Conservation (phyloP, 2,888 invertebrate species). For the Listrodromus nycthemerus region DNA sequence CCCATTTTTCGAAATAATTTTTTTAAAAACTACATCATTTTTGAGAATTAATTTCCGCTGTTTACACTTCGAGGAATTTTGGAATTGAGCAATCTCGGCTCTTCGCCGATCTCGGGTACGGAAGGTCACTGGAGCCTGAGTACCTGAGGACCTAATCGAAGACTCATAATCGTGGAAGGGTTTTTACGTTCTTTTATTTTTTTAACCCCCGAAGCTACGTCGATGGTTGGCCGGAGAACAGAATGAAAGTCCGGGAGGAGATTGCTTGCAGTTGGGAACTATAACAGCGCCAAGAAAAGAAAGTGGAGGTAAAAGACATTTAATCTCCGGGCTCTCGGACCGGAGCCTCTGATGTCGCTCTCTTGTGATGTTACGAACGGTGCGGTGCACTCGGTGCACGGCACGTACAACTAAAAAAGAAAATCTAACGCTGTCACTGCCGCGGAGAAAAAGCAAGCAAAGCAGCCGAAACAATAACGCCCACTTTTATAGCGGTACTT, state of each 20-base stretch:
- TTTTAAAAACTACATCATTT: too few species aligned
- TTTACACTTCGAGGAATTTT: background rate
- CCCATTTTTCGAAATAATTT: too few species aligned
- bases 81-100: constrained; percentile 20
- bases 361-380: constrained; percentile 15
- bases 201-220: background rate
- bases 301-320: constrained; percentile 36
- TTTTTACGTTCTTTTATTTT: background rate
- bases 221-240: background rate
- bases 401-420: constrained; percentile 1
- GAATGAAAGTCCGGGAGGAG: background rate
- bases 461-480: constrained; percentile 49
- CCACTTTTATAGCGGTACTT: constrained; percentile 50
- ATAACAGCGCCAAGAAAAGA: constrained; percentile 9
- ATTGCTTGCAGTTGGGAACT: background rate
- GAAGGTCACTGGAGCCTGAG: constrained; percentile 4
- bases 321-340: constrained; percentile 25
- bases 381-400: constrained; percentile 7
- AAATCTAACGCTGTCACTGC: background rate
- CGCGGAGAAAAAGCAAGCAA: constrained; percentile 31
- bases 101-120: background rate
- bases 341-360: constrained; percentile 5
- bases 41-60: too few species aligned
- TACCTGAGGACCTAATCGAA: constrained; percentile 8
- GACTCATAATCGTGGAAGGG: constrained; percentile 23